Conservation (phyloP, 64 coral and sea anemone genomes). For the Actinia equina region DNA sequence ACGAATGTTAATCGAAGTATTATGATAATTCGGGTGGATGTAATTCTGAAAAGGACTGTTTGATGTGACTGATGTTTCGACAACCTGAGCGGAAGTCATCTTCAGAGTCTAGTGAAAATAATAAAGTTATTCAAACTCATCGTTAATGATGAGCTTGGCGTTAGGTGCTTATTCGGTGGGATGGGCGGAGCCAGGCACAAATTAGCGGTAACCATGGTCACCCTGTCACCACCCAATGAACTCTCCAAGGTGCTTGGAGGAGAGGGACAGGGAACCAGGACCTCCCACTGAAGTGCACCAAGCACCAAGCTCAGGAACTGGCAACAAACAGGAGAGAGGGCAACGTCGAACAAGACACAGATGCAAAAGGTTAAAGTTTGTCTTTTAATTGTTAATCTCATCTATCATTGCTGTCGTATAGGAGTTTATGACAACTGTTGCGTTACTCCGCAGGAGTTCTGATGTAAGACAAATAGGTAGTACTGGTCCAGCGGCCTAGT, state of each 20-base stretch:
- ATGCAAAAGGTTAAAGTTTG: not conserved
- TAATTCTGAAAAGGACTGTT: too few species aligned
- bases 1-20: too few species aligned
- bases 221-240: not conserved
- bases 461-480: not conserved
- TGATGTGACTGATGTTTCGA: too few species aligned
- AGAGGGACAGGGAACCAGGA: constrained; percentile 2
- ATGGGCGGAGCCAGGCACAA: not conserved
- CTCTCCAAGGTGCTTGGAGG: constrained; percentile 14
- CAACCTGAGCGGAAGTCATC: too few species aligned
- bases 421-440: not conserved
- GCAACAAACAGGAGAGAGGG: too few species aligned
- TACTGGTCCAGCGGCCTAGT: constrained; percentile 12
- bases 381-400: not conserved
- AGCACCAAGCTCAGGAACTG: not conserved
- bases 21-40: too few species aligned
- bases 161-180: not conserved
- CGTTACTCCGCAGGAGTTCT: not conserved
- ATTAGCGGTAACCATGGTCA: not conserved
- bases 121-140: too few species aligned
- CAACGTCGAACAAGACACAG: not conserved
- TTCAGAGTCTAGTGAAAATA: too few species aligned
- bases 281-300: not conserved
- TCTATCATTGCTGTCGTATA: too few species aligned
- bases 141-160: too few species aligned